These are phyloP conservation scores for Amblyraja radiata DNA, from an alignment of 2,797 vertebrate genomes.

Conservation along the genomic window DNA sequence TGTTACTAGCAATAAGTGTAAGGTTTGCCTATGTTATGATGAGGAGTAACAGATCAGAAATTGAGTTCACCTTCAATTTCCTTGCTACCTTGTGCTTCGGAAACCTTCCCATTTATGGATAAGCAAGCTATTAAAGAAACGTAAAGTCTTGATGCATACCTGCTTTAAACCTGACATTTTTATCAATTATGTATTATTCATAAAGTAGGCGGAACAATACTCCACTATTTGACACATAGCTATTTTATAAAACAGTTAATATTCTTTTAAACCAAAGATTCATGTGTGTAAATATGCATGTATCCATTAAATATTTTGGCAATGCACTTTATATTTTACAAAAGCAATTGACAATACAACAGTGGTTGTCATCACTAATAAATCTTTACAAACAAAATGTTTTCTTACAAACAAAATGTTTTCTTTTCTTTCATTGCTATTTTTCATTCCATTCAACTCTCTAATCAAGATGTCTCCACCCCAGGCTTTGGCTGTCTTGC, in stretches of 20 bases:
- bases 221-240: background rate
- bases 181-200: background rate
- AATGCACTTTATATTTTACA: background rate
- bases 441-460: background rate
- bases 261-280: background rate
- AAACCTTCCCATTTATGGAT: background rate
- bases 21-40: background rate
- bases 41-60: constrained; percentile 19
- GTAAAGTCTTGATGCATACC: background rate
- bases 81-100: background rate
- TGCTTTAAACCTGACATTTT: constrained; percentile 1
- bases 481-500: background rate
- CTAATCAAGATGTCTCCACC: background rate
- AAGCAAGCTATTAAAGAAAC: constrained; percentile 10
- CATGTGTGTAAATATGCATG: background rate
- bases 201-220: background rate
- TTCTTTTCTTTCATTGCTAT: background rate
- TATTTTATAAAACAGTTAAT: background rate
- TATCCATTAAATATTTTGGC: background rate
- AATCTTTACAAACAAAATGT: background rate
- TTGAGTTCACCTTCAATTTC: background rate
- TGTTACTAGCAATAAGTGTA: constrained; percentile 14
- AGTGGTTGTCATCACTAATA: background rate
- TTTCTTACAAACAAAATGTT: background rate
- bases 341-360: background rate